phyloP scores from a whole-genome alignment of 2,797 vertebrate genomes.

The Sternotherus odoratus region DNA sequence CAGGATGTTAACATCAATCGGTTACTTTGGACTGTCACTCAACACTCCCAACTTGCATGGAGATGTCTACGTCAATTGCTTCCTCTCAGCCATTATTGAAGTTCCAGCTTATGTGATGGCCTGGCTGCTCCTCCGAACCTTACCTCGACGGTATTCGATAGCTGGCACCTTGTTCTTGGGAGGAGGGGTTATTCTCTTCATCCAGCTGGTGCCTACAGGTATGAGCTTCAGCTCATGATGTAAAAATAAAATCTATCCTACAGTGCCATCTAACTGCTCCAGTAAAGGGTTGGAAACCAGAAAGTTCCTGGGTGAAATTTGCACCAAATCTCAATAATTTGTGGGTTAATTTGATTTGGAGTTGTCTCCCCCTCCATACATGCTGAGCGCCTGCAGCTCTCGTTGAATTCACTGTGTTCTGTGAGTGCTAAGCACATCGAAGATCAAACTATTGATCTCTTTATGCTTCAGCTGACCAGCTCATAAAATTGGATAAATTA shows the following conservation, averaged over 20 bases:
- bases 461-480: constrained; percentile 20
- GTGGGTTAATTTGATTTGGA: fast-evolving
- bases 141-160: constrained; percentile 85
- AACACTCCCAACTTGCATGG: constrained; percentile 91
- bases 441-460: constrained; percentile 55
- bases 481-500: not conserved
- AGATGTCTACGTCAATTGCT: constrained; percentile 89
- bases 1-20: constrained; percentile 88
- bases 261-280: not conserved
- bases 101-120: constrained; percentile 88
- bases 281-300: not conserved
- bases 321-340: not conserved
- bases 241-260: not conserved
- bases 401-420: not conserved
- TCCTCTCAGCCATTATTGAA: constrained; percentile 91
- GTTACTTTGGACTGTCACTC: constrained; percentile 91
- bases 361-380: not conserved
- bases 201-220: constrained; percentile 89
- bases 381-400: not conserved
- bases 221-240: not conserved
- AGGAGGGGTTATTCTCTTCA: constrained; percentile 87
- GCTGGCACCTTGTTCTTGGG: constrained; percentile 82
- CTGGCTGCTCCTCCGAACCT: constrained; percentile 88
- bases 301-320: not conserved
- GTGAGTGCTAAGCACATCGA: not conserved